Evolutionary conservation across 2,113 vertebrate species (phyloP).

Genomic region (Eptesicus fuscus): DNA sequence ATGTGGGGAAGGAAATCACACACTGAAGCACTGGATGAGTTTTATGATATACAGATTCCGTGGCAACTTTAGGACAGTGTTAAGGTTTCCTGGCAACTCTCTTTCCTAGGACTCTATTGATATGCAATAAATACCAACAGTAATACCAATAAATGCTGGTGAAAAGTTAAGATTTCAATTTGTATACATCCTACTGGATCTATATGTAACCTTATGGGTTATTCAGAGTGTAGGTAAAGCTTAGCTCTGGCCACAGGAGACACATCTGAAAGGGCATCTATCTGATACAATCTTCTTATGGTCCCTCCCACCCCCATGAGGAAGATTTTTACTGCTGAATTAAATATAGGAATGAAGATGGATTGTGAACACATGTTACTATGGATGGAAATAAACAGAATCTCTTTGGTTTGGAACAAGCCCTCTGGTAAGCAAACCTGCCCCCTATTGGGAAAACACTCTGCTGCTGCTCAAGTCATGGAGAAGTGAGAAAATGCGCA

Average conservation of each 20-base stretch:
- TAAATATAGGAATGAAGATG: conserved; percentile 10
- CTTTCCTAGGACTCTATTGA: conserved; percentile 32
- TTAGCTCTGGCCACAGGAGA: not conserved
- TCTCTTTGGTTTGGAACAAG: conserved; percentile 30
- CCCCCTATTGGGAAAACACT: not conserved
- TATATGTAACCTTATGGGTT: not conserved
- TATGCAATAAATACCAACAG: conserved; percentile 37
- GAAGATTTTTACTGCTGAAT: conserved; percentile 19
- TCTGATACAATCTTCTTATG: not conserved
- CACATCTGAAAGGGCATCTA: conserved; percentile 14
- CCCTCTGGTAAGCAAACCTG: not conserved
- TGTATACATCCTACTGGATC: not conserved
- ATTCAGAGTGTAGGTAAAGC: conserved; percentile 49
- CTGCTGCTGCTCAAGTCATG: not conserved
- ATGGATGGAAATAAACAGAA: conserved; percentile 38
- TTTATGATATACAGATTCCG: not conserved
- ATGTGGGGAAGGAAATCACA: conserved; percentile 14
- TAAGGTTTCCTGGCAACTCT: conserved; percentile 39
- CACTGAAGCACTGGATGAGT: not conserved
- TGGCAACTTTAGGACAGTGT: conserved; percentile 18
- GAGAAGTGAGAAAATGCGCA: not conserved
- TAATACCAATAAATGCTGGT: not conserved
- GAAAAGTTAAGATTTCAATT: conserved; percentile 24
- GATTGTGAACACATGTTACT: conserved; percentile 32
- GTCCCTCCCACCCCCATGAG: not conserved